These are phyloP conservation scores for Pseudeuparius sepicola DNA, from an alignment of 2,888 invertebrate species.

Conservation along the genomic window DNA sequence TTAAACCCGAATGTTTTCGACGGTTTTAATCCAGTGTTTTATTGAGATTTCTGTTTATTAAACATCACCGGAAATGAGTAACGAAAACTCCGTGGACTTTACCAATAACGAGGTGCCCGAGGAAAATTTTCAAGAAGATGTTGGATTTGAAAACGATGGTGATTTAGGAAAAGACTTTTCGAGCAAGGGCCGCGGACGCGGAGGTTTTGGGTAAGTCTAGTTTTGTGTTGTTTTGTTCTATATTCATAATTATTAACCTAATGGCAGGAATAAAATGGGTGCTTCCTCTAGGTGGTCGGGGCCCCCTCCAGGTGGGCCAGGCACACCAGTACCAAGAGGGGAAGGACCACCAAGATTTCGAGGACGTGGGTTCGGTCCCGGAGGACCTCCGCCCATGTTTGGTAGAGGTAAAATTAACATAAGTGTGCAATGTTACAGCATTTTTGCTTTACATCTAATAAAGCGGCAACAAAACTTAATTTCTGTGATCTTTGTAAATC, in stretches of 20 bases:
- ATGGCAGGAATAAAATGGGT: too few relatives aligned
- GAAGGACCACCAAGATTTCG: constrained; percentile 43
- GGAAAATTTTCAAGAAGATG: constrained; percentile 34
- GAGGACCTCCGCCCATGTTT: constrained; percentile 36
- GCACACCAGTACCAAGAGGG: constrained; percentile 36
- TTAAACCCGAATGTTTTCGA: too few relatives aligned
- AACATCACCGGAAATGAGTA: too few relatives aligned
- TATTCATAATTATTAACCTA: constrained; percentile 9
- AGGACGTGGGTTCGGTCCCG: constrained; percentile 55
- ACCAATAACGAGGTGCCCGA: constrained; percentile 20
- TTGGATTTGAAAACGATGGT: constrained; percentile 35
- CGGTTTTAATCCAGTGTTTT: too few relatives aligned
- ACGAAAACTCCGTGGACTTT: too few relatives aligned
- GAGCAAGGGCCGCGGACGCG: constrained; percentile 39
- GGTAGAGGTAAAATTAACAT: constrained; percentile 37
- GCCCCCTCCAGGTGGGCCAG: constrained; percentile 35
- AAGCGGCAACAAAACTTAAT: too few relatives aligned
- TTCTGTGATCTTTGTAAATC: too few relatives aligned
- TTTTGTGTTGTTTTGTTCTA: constrained; percentile 4
- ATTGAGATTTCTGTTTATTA: too few relatives aligned
- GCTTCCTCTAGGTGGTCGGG: constrained; percentile 23
- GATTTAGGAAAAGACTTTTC: constrained; percentile 42
- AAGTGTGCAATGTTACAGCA: too few relatives aligned
- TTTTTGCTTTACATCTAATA: too few relatives aligned
- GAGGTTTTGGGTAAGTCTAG: constrained; percentile 41